phyloP scores from a whole-genome alignment of 2,888 invertebrate species.

The Cremastinae sp. region DNA sequence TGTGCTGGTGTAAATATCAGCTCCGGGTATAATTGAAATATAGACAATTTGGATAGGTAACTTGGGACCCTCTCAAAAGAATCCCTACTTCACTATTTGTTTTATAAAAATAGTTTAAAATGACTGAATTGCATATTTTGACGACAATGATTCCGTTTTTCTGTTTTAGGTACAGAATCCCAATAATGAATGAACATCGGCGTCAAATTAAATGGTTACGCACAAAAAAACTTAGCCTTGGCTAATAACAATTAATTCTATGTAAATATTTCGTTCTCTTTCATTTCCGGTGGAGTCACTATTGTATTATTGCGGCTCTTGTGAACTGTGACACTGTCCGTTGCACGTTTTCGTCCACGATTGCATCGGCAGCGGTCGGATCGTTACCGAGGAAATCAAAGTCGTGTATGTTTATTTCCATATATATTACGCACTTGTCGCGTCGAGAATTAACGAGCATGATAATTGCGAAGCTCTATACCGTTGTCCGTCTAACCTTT shows the following conservation, averaged over 20 bases:
- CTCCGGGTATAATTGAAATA: too few species aligned
- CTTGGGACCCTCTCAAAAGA: too few species aligned
- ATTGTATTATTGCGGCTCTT: constrained; percentile 49
- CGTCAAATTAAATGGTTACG: background rate
- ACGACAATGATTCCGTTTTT: too few species aligned
- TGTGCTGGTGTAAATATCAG: too few species aligned
- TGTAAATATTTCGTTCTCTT: constrained; percentile 42
- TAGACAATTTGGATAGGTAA: too few species aligned
- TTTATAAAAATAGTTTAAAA: too few species aligned
- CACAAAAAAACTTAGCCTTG: constrained; percentile 41
- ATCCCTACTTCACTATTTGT: too few species aligned
- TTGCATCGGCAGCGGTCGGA: constrained; percentile 1
- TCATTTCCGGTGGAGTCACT: constrained; percentile 48
- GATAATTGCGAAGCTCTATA: constrained; percentile 23
- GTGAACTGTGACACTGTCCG: constrained; percentile 62
- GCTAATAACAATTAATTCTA: constrained; percentile 44
- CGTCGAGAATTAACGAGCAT: background rate
- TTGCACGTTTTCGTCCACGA: constrained; percentile 28
- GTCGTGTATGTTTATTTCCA: background rate
- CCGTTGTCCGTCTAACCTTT: constrained; percentile 7
- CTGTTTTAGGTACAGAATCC: too few species aligned
- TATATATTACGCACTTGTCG: constrained; percentile 27
- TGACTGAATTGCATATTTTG: too few species aligned
- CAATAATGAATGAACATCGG: background rate
- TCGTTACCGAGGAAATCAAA: background rate